Evolutionary conservation across 2,888 invertebrate species (phyloP).

Genomic region (Eubasilissa splendida): DNA sequence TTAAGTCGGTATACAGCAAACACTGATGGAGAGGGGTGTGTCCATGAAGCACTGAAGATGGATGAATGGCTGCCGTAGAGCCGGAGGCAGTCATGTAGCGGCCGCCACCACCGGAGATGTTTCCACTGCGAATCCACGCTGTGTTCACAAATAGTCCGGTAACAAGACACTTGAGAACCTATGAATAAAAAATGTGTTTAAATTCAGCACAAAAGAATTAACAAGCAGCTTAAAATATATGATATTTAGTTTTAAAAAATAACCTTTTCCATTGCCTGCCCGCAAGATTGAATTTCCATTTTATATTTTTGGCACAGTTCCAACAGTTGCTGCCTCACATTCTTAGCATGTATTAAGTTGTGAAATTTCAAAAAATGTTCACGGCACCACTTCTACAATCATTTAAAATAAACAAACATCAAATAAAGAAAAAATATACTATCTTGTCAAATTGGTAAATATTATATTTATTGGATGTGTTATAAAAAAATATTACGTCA

Average conservation of each 20-base stretch:
- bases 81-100: slow-evolving; percentile 67
- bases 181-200: slow-evolving; percentile 56
- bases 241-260: not conserved
- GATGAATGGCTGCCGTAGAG: slow-evolving; percentile 83
- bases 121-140: slow-evolving; percentile 83
- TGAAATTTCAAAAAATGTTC: slow-evolving; percentile 90
- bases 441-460: not conserved
- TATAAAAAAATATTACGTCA: not conserved
- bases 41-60: slow-evolving; percentile 80
- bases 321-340: slow-evolving; percentile 85
- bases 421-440: not conserved
- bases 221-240: not conserved
- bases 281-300: slow-evolving; percentile 77
- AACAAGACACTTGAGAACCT: slow-evolving; percentile 83
- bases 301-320: slow-evolving; percentile 79
- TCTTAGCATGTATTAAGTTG: slow-evolving; percentile 85
- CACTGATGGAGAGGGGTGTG: slow-evolving; percentile 78
- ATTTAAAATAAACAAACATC: not conserved
- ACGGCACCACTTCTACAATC: slow-evolving; percentile 85
- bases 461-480: not conserved
- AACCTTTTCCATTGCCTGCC: slow-evolving; percentile 73
- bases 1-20: slow-evolving; percentile 88
- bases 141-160: slow-evolving; percentile 89
- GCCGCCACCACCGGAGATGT: slow-evolving; percentile 78
- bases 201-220: not conserved